Evolutionary conservation across 2,888 invertebrate genomes (phyloP).

Genomic region (Odontothrips loti): DNA sequence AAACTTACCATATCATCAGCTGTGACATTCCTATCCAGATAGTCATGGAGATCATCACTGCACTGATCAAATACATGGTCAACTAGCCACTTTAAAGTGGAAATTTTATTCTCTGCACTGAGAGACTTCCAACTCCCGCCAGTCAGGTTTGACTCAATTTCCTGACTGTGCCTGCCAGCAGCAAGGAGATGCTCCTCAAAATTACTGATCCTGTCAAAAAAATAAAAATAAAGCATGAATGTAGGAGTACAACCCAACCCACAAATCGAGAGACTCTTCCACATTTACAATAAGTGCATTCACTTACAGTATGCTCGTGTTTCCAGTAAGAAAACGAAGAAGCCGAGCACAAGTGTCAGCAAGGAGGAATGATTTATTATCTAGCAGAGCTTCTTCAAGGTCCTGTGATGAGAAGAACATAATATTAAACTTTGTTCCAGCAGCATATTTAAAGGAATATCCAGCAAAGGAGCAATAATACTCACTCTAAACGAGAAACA

Average conservation of each 20-base stretch:
- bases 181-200: no score
- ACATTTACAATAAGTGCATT: no score
- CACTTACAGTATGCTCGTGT: no score
- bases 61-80: neutral
- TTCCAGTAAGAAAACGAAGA: no score
- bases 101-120: neutral
- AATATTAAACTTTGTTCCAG: neutral
- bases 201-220: no score
- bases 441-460: neutral
- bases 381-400: neutral
- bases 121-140: neutral
- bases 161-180: no score
- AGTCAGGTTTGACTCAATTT: neutral
- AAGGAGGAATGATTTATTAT: neutral
- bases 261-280: no score
- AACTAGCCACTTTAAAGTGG: neutral
- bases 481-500: neutral
- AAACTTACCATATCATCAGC: neutral
- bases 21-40: neutral
- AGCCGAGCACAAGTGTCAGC: neutral
- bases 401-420: neutral
- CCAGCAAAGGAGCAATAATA: neutral
- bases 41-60: neutral
- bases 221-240: no score
- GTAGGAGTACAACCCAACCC: no score